Evolutionary conservation across 2,113 vertebrate species (phyloP).

Genomic region (Jacana jacana): DNA sequence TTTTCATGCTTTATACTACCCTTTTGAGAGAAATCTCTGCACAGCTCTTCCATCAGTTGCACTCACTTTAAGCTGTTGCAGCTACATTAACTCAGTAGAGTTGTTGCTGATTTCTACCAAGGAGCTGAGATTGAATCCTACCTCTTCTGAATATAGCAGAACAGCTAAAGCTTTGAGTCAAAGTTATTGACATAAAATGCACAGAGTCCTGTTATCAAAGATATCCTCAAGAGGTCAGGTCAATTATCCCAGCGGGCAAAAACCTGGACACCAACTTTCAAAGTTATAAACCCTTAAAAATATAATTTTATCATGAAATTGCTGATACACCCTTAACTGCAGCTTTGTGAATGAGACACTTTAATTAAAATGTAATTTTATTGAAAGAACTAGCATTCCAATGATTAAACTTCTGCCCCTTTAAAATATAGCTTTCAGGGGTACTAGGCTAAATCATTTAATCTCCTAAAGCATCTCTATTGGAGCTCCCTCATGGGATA

Average conservation of each 20-base stretch:
- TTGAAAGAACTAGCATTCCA: constrained; percentile 23
- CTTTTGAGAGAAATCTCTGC: not conserved
- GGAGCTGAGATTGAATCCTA: not conserved
- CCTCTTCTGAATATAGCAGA: not conserved
- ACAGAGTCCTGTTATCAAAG: not conserved
- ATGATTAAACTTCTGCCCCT: constrained; percentile 60
- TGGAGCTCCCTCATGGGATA: constrained; percentile 30
- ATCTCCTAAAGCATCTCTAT: constrained; percentile 55
- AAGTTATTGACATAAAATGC: not conserved
- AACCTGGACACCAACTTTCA: not conserved
- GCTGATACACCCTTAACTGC: constrained; percentile 11
- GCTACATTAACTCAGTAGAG: not conserved
- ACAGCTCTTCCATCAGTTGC: not conserved
- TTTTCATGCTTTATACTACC: not conserved
- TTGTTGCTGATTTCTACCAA: not conserved
- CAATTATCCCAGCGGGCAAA: constrained; percentile 15
- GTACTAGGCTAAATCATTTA: constrained; percentile 49
- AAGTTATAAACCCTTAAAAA: constrained; percentile 19
- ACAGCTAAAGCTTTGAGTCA: not conserved
- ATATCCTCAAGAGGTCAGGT: not conserved
- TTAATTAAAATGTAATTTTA: constrained; percentile 65
- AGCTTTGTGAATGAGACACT: constrained; percentile 43
- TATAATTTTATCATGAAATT: constrained; percentile 33
- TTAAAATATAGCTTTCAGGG: constrained; percentile 55
- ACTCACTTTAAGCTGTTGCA: not conserved